A percentile compares a stretch with the other conserved stretches of the same genome.
These are phyloP conservation scores for Gymnocheta viridis DNA, from an alignment of 2,888 invertebrate species.

Conservation along the genomic window DNA sequence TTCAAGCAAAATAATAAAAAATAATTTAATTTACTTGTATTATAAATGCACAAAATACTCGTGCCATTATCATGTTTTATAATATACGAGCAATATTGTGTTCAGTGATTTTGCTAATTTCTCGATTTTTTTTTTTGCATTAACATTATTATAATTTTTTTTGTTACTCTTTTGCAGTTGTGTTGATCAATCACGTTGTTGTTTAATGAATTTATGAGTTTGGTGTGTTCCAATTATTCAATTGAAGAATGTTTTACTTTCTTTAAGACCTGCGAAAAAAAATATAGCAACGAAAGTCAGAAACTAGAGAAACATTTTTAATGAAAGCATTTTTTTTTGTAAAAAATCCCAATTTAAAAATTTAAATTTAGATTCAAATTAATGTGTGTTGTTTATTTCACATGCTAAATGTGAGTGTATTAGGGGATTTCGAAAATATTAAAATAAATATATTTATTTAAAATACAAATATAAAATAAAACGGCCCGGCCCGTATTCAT, in stretches of 20 bases:
- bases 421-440: not conserved
- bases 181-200: conserved; percentile 43
- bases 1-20: not conserved
- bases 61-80: conserved; percentile 23
- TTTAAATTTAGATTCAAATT: conserved; percentile 24
- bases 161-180: conserved; percentile 3
- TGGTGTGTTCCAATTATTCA: conserved; percentile 62
- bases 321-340: conserved; percentile 2
- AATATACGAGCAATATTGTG: not conserved
- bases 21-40: conserved; percentile 15
- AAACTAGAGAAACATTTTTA: not conserved
- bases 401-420: not conserved
- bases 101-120: conserved; percentile 36
- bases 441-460: too few relatives aligned
- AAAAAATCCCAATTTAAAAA: not conserved
- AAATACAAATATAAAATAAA: too few relatives aligned
- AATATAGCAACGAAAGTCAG: not conserved
- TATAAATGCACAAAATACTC: not conserved
- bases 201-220: conserved; percentile 44
- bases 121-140: conserved; percentile 23
- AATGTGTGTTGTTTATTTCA: not conserved
- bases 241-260: conserved; percentile 33
- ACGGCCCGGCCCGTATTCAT: too few relatives aligned
- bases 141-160: conserved; percentile 8
- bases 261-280: not conserved